Percentiles rank a stretch among this genome's conserved stretches.
Conservation (phyloP, 2,797 vertebrate genomes). For the Siniperca obscura region DNA sequence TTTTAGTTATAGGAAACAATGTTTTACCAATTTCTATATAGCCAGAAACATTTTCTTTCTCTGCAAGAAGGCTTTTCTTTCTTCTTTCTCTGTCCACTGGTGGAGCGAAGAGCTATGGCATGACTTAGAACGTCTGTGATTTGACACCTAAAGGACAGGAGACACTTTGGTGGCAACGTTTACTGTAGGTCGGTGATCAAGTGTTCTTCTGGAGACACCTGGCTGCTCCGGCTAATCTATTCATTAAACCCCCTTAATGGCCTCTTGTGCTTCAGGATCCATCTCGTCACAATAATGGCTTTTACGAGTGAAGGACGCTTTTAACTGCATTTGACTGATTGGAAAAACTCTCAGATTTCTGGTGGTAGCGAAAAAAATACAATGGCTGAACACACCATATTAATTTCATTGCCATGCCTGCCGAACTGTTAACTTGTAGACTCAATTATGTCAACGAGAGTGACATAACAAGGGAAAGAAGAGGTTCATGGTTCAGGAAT, state of each 20-base stretch:
- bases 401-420: constrained; percentile 57
- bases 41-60: not conserved
- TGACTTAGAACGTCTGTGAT: constrained; percentile 14
- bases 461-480: constrained; percentile 47
- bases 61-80: not conserved
- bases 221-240: constrained; percentile 66
- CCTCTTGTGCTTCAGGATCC: constrained; percentile 72
- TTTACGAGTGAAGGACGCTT: constrained; percentile 65
- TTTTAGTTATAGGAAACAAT: not conserved
- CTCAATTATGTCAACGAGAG: constrained; percentile 51
- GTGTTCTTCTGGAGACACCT: constrained; percentile 70
- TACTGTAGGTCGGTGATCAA: constrained; percentile 57
- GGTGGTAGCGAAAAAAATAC: constrained; percentile 36
- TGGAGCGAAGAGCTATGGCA: constrained; percentile 7
- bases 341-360: constrained; percentile 54
- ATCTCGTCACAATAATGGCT: constrained; percentile 71
- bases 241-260: constrained; percentile 75
- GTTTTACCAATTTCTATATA: not conserved
- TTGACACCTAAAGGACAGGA: constrained; percentile 3
- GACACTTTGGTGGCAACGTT: constrained; percentile 21
- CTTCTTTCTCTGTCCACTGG: not conserved
- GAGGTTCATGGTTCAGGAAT: constrained; percentile 57
- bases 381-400: constrained; percentile 54
- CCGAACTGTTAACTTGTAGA: constrained; percentile 60
- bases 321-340: constrained; percentile 70